Conservation (phyloP, 2,797 vertebrate genomes). For the Mareca strepera region DNA sequence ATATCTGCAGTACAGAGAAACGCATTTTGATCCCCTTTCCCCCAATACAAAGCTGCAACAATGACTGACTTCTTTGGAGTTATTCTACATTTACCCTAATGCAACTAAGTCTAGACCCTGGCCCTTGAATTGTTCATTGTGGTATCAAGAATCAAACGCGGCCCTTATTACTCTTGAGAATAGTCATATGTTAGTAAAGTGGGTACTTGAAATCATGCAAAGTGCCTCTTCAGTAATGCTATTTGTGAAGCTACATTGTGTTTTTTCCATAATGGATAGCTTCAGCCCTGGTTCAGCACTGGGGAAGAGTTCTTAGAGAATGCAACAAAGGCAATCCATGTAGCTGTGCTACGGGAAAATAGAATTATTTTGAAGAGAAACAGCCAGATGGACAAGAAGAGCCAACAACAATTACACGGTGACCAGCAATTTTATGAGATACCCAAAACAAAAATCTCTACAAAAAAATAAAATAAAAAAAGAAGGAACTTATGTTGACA, state of each 20-base stretch:
- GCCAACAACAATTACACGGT: background rate
- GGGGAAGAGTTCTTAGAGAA: slow-evolving; percentile 12
- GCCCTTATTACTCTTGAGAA: background rate
- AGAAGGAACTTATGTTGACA: background rate
- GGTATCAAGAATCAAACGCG: background rate
- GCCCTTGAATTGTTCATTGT: background rate
- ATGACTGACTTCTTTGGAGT: background rate
- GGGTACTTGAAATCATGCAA: background rate
- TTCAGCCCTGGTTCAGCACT: background rate
- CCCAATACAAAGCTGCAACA: background rate
- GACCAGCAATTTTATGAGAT: background rate
- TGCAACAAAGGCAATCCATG: background rate
- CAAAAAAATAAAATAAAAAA: background rate
- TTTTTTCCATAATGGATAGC: background rate
- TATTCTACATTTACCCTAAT: background rate
- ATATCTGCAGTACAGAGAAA: background rate
- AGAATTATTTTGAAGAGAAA: slow-evolving; percentile 14
- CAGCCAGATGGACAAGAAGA: background rate
- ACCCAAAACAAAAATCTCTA: background rate
- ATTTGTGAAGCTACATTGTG: background rate
- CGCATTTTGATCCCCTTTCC: background rate
- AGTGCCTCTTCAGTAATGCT: background rate
- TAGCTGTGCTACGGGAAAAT: background rate
- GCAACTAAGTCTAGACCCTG: background rate
- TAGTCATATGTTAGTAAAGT: background rate